A percentile compares a stretch with the other conserved stretches of the same genome.
Conservation (phyloP, 1,140 invertebrate species). For the Pseudomyrmex dendroicus region DNA sequence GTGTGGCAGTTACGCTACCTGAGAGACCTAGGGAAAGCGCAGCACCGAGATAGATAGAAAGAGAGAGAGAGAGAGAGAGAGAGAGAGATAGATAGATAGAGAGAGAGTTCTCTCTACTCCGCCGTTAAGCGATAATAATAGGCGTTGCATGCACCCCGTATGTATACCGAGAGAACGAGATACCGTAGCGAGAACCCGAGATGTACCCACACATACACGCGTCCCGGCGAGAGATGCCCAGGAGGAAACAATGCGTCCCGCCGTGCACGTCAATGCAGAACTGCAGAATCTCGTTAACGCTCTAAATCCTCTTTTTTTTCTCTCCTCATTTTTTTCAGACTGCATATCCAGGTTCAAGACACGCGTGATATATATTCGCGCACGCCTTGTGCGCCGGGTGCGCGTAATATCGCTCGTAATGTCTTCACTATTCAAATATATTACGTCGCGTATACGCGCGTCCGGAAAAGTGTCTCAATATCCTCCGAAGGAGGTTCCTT, state of each 20-base stretch:
- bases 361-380: slow-evolving; percentile 34
- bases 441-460: background rate
- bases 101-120: slow-evolving; percentile 11
- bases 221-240: slow-evolving; percentile 13
- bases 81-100: too few relatives aligned
- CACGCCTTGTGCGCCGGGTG: slow-evolving; percentile 12
- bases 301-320: slow-evolving; percentile 56
- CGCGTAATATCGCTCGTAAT: slow-evolving; percentile 42
- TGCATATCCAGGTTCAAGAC: slow-evolving; percentile 34
- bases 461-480: slow-evolving; percentile 4
- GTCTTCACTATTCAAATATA: slow-evolving; percentile 35
- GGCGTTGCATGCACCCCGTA: slow-evolving; percentile 46
- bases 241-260: slow-evolving; percentile 62
- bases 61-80: too few relatives aligned
- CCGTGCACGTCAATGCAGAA: slow-evolving; percentile 57
- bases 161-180: slow-evolving; percentile 49
- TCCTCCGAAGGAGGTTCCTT: background rate
- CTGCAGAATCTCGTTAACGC: slow-evolving; percentile 62
- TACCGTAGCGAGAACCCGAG: slow-evolving; percentile 20
- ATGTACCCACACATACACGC: slow-evolving; percentile 50
- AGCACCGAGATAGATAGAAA: slow-evolving; percentile 15
- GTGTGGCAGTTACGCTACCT: slow-evolving; percentile 22
- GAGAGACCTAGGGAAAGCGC: slow-evolving; percentile 29
- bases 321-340: background rate
- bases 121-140: slow-evolving; percentile 69